Evolutionary conservation across 92 coral and sea anemone genomes (phyloP).

Genomic region (Zoanthus sansibaricus): DNA sequence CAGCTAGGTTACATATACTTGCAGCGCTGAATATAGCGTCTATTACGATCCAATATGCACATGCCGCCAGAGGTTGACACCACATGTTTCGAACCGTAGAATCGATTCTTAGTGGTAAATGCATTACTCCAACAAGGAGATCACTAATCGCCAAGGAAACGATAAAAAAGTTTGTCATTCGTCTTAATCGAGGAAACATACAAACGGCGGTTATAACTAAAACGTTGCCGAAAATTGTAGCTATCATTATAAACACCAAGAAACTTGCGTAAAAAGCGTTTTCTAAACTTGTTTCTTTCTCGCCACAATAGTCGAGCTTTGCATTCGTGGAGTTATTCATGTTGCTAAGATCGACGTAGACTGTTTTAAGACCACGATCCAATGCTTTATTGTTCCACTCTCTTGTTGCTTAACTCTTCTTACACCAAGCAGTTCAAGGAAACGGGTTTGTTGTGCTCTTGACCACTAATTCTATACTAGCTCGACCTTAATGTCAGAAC

Average conservation of each 20-base stretch:
- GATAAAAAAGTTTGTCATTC: conserved; percentile 90
- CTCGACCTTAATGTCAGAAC: conserved; percentile 21
- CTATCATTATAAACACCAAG: conserved; percentile 79
- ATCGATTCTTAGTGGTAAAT: conserved; percentile 88
- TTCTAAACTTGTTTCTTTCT: conserved; percentile 2
- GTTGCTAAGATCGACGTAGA: background rate
- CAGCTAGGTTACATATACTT: conserved; percentile 89
- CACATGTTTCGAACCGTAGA: conserved; percentile 76
- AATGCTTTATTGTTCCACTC: background rate
- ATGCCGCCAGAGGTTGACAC: conserved; percentile 72
- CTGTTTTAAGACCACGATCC: background rate
- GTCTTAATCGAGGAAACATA: conserved; percentile 78
- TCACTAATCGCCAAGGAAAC: conserved; percentile 94
- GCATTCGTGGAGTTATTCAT: conserved; percentile 35
- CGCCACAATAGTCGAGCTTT: conserved; percentile 14
- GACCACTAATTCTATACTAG: background rate
- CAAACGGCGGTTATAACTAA: conserved; percentile 89
- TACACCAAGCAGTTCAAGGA: conserved; percentile 1
- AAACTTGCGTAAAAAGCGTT: conserved; percentile 65
- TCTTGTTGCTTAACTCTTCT: background rate
- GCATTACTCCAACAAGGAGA: conserved; percentile 76
- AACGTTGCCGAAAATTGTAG: conserved; percentile 90
- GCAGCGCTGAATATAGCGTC: conserved; percentile 86
- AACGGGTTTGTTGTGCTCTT: background rate
- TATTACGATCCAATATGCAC: conserved; percentile 80